phyloP scores from a whole-genome alignment of 1,140 invertebrate species.

The Ceratoteleas bidentatus region DNA sequence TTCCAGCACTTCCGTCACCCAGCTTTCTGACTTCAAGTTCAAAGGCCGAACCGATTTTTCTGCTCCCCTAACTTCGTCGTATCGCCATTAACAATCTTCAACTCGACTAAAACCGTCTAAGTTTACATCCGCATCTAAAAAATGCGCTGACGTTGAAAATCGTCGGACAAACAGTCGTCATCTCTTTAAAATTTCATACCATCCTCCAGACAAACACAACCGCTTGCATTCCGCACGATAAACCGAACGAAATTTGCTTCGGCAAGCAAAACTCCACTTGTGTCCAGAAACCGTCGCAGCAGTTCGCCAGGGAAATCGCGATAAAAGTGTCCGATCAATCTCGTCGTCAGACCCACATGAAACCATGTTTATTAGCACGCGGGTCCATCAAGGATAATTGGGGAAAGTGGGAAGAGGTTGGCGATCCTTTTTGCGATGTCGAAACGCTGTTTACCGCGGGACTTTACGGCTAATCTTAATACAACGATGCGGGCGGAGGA shows the following conservation, averaged over 20 bases:
- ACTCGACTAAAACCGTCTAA: no score
- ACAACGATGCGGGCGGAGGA: constrained; percentile 13
- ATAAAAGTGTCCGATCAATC: constrained; percentile 5
- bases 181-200: no score
- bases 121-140: no score
- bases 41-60: no score
- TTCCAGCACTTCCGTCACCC: no score
- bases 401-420: constrained; percentile 7
- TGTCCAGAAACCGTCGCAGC: not conserved
- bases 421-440: constrained; percentile 24
- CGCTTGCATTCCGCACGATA: no score
- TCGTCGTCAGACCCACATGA: constrained; percentile 17
- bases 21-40: no score
- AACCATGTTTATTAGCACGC: constrained; percentile 27
- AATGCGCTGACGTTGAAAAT: no score
- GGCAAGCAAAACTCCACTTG: not conserved
- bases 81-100: no score
- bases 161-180: no score
- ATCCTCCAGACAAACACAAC: no score
- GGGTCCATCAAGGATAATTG: constrained; percentile 7
- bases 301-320: not conserved
- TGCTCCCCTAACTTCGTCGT: no score
- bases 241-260: not conserved
- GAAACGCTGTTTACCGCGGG: not conserved
- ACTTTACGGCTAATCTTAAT: constrained; percentile 3